These are phyloP conservation scores for Trochalopteron elliotii DNA, from an alignment of 2,113 vertebrate species.

Conservation along the genomic window DNA sequence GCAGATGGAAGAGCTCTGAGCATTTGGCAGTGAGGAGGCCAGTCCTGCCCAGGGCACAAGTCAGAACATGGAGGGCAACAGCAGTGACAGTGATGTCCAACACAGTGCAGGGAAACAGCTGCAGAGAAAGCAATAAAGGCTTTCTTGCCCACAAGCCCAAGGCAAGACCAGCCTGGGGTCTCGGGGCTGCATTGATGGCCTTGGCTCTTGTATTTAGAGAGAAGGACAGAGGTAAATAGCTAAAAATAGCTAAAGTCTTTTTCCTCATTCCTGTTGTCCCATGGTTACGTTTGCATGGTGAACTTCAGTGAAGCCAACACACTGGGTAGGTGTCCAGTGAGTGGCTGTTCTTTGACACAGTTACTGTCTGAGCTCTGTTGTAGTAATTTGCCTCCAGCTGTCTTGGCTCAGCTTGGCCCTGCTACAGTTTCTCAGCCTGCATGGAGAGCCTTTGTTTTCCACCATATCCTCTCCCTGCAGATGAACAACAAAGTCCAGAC, in stretches of 20 bases:
- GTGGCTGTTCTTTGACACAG: neutral
- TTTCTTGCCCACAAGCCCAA: neutral
- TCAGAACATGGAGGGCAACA: neutral
- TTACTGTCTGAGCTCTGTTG: neutral
- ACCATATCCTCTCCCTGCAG: neutral
- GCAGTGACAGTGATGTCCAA: neutral
- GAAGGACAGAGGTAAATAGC: neutral
- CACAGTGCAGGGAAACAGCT: neutral
- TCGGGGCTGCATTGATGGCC: neutral
- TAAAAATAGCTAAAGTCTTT: neutral
- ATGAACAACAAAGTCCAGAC: neutral
- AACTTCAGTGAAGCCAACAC: neutral
- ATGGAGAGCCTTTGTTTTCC: neutral
- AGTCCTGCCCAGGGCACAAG: neutral
- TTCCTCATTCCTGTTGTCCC: neutral
- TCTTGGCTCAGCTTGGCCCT: neutral
- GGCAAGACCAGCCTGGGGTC: neutral
- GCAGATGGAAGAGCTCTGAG: neutral
- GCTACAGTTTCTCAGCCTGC: neutral
- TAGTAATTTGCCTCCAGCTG: neutral
- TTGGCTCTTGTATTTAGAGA: neutral
- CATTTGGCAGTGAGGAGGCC: neutral
- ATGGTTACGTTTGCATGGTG: neutral
- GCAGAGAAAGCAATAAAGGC: neutral
- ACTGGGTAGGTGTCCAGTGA: rapidly evolving